phyloP scores from a whole-genome alignment of 2,113 vertebrate species.

The Grammomys dolichurus region DNA sequence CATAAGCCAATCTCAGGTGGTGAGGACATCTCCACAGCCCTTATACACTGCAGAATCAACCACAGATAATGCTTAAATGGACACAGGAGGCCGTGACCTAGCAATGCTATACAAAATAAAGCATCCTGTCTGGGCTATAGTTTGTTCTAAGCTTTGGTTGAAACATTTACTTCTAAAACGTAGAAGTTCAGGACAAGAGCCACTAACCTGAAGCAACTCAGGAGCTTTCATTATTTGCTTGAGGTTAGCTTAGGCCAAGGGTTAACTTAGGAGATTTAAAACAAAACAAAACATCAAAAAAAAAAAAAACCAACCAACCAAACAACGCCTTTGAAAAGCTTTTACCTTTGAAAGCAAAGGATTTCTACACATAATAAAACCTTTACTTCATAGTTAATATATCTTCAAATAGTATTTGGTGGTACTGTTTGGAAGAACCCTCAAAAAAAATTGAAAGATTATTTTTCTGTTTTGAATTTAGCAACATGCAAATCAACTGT shows the following conservation, averaged over 20 bases:
- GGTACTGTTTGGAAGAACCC: not conserved
- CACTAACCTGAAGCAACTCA: not conserved
- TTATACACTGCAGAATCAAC: not conserved
- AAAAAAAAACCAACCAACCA: too few species aligned
- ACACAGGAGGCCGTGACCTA: not conserved
- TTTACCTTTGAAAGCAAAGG: slow-evolving; percentile 62
- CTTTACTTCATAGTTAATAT: not conserved
- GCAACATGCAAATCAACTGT: not conserved
- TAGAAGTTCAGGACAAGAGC: not conserved
- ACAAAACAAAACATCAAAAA: too few species aligned
- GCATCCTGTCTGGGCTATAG: not conserved
- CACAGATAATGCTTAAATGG: not conserved
- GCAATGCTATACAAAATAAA: not conserved
- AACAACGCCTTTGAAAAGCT: not conserved
- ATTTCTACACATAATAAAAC: not conserved
- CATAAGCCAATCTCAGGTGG: not conserved
- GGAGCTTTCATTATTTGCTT: slow-evolving; percentile 17
- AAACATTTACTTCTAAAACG: slow-evolving; percentile 12
- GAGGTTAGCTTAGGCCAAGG: not conserved
- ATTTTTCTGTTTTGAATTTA: slow-evolving; percentile 8
- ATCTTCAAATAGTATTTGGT: slow-evolving; percentile 5
- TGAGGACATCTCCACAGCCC: not conserved
- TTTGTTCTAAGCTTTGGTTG: not conserved
- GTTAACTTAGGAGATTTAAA: not conserved
- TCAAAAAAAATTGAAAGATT: not conserved